Conservation (phyloP, 2,888 invertebrate genomes). For the Imbricaverruca yamaguchii region DNA sequence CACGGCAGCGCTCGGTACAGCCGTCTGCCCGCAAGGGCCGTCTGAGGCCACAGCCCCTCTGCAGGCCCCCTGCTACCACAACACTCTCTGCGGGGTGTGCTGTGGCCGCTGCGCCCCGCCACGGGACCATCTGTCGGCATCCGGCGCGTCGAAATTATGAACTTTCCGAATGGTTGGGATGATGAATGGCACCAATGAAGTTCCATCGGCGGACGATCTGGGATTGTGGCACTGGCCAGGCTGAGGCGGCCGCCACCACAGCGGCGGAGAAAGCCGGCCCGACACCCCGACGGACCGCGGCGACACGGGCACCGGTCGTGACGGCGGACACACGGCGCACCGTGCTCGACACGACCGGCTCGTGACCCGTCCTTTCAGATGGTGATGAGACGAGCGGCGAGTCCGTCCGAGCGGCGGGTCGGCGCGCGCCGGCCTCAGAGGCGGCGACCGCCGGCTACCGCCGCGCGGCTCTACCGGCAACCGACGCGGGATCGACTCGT, state of each 20-base stretch:
- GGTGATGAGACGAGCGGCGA: background rate
- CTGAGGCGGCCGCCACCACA: slow-evolving; percentile 32
- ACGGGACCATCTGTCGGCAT: too few relatives aligned
- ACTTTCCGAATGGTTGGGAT: slow-evolving; percentile 28
- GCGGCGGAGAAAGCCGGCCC: background rate
- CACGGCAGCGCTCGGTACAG: too few relatives aligned
- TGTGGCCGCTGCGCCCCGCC: too few relatives aligned
- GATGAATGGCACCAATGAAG: slow-evolving; percentile 39
- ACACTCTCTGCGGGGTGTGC: too few relatives aligned
- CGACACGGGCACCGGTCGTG: background rate
- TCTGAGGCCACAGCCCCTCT: too few relatives aligned
- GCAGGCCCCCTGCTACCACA: too few relatives aligned
- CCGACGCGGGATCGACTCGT: background rate
- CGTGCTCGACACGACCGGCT: background rate
- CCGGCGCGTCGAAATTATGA: background rate
- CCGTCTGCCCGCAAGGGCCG: too few relatives aligned
- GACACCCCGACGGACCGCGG: background rate
- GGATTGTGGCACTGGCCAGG: slow-evolving; percentile 46
- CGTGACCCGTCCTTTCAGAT: background rate
- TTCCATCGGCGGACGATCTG: slow-evolving; percentile 44
- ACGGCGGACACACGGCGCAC: background rate
- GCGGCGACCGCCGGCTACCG: too few relatives aligned
- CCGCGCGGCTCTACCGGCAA: too few relatives aligned
- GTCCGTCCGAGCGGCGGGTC: background rate
- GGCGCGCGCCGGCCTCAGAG: too few relatives aligned